Evolutionary conservation across 2,797 vertebrate genomes (phyloP).

Genomic region (Coranthus polyacanthus): DNA sequence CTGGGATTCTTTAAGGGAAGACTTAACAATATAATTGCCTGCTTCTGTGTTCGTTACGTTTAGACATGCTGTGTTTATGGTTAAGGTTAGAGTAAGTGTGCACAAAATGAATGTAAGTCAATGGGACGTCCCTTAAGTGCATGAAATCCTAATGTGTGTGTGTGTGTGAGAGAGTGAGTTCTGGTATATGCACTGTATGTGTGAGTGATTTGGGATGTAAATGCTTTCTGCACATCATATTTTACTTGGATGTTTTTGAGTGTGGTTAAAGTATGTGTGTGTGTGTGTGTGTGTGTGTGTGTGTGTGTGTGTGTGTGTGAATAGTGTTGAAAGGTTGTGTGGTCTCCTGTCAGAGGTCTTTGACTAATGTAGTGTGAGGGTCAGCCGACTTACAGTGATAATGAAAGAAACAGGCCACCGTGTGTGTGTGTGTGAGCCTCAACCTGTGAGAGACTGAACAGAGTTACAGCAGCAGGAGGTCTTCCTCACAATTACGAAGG

Average conservation of each 20-base stretch:
- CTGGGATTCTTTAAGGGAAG: not conserved
- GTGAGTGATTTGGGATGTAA: conserved; percentile 7
- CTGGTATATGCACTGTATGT: not conserved
- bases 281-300: conserved; percentile 4
- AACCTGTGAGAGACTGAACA: conserved; percentile 64
- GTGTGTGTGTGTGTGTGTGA: conserved; percentile 15
- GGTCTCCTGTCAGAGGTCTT: conserved; percentile 54
- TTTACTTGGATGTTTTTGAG: conserved; percentile 33
- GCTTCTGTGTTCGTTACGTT: too few relatives aligned
- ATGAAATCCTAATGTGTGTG: too few relatives aligned
- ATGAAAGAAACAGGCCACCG: conserved; percentile 65
- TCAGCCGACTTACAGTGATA: conserved; percentile 57
- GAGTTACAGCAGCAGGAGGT: conserved; percentile 62
- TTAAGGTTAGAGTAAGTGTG: too few relatives aligned
- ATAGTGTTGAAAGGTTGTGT: conserved; percentile 52
- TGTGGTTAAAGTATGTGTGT: not conserved
- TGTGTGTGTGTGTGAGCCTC: conserved; percentile 34
- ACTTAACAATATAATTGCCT: not conserved
- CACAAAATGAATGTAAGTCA: too few relatives aligned
- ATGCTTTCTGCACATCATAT: conserved; percentile 33
- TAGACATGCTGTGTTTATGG: too few relatives aligned
- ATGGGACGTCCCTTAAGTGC: too few relatives aligned
- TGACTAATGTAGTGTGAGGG: conserved; percentile 59
- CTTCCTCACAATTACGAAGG: conserved; percentile 62
- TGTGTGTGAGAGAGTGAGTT: not conserved